phyloP scores from a whole-genome alignment of 2,113 vertebrate genomes.

The Dicerorhinus sumatrensis region DNA sequence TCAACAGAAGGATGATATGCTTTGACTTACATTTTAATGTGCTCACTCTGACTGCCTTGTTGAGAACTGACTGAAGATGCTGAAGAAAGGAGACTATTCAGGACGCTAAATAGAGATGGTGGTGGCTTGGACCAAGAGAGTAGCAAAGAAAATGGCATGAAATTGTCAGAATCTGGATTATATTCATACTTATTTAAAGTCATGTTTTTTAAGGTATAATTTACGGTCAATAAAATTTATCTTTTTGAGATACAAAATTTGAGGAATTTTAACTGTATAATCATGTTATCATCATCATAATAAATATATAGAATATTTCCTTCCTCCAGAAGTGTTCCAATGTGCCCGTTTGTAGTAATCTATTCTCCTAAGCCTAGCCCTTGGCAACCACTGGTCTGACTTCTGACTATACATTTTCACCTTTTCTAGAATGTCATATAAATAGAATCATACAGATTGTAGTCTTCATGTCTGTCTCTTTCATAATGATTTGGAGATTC shows the following conservation, averaged over 20 bases:
- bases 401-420: neutral
- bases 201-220: neutral
- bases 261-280: neutral
- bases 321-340: neutral
- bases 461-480: neutral
- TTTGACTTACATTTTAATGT: neutral
- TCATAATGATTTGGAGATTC: neutral
- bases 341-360: neutral
- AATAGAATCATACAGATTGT: neutral
- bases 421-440: neutral
- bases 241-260: neutral
- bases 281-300: neutral
- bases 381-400: neutral
- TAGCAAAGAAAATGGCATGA: neutral
- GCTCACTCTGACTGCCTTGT: neutral
- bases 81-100: neutral
- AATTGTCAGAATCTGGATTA: neutral
- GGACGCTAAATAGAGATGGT: neutral
- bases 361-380: neutral
- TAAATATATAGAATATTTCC: neutral
- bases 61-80: neutral
- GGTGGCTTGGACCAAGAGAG: neutral
- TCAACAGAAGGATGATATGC: neutral
- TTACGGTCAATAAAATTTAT: neutral
- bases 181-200: neutral